A percentile compares a stretch with the other conserved stretches of the same genome.
Conservation (phyloP, 2,888 invertebrate species). For the Brenthis ino region DNA sequence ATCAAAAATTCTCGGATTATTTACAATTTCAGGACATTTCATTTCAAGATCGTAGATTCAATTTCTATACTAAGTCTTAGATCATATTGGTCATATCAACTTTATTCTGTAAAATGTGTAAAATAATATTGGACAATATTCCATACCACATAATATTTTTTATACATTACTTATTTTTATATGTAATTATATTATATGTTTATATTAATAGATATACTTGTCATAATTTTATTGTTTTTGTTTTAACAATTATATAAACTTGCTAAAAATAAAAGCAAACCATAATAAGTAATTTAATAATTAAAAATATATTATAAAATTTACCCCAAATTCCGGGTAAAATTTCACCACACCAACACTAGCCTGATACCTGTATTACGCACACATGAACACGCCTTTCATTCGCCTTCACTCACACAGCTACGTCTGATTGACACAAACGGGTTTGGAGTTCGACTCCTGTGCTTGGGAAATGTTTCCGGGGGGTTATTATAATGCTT, state of each 20-base stretch:
- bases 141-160: no score
- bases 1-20: no score
- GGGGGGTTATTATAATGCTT: constrained; percentile 25
- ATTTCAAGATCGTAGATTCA: no score
- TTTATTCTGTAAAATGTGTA: no score
- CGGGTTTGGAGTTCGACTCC: constrained; percentile 39
- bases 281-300: neutral
- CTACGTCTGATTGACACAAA: constrained; percentile 37
- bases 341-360: constrained; percentile 41
- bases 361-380: constrained; percentile 54
- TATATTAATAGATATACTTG: no score
- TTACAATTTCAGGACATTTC: no score
- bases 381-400: constrained; percentile 52
- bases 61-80: no score
- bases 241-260: neutral
- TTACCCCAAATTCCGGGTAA: constrained; percentile 42
- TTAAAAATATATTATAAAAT: constrained; percentile 5
- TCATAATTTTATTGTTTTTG: no score
- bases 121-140: no score
- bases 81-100: no score
- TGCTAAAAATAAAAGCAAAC: neutral
- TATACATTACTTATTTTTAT: no score
- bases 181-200: no score
- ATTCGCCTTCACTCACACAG: constrained; percentile 50
- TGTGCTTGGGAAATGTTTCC: constrained; percentile 36